These are phyloP conservation scores for Perccottus glenii DNA, from an alignment of 2,113 vertebrate species.

Conservation along the genomic window DNA sequence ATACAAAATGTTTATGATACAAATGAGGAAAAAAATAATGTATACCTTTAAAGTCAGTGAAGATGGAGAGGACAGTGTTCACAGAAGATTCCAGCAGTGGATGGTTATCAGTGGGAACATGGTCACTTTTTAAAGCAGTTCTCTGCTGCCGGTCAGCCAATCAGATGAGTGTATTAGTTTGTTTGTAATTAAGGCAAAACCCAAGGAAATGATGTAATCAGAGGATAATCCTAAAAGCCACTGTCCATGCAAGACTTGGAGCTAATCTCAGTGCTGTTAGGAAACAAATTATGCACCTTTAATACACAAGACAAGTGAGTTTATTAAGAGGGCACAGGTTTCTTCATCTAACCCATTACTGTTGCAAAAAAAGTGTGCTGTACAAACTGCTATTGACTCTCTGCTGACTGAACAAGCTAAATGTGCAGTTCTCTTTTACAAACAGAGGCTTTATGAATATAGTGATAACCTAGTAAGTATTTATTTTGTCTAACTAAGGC, in stretches of 20 bases:
- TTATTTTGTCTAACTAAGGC: no score
- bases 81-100: background rate
- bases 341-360: no score
- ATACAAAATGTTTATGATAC: background rate
- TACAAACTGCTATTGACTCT: no score
- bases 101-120: background rate
- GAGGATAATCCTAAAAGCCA: slow-evolving; percentile 3
- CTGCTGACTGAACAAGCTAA: no score
- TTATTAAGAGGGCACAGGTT: no score
- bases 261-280: slow-evolving; percentile 5
- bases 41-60: background rate
- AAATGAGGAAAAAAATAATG: background rate
- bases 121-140: slow-evolving; percentile 6
- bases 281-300: background rate
- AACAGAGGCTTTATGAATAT: no score
- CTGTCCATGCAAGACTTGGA: background rate
- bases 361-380: no score
- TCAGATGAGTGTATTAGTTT: slow-evolving; percentile 7
- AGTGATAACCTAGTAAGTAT: no score
- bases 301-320: no score
- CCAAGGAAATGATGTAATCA: slow-evolving; percentile 8
- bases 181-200: background rate
- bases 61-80: background rate
- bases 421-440: no score
- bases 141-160: background rate